Conservation (phyloP, 2,797 vertebrate species). For the Buphagus erythrorhynchus region DNA sequence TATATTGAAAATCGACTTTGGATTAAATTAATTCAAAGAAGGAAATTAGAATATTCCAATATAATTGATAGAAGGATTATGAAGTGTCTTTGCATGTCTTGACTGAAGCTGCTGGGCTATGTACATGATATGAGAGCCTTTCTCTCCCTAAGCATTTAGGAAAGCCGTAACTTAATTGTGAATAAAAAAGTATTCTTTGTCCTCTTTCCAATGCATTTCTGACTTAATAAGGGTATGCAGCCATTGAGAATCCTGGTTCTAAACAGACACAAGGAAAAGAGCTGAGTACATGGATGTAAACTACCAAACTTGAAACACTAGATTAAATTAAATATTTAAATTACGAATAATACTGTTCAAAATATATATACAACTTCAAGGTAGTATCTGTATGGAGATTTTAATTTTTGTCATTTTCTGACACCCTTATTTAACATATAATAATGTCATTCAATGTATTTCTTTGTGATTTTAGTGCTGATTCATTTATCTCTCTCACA, state of each 20-base stretch:
- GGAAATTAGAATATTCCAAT: background rate
- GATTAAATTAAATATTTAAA: background rate
- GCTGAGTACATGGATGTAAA: background rate
- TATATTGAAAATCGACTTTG: background rate
- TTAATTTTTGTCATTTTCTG: background rate
- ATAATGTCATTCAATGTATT: background rate
- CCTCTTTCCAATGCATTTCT: background rate
- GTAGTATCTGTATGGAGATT: background rate
- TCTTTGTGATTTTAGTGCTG: background rate
- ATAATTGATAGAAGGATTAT: background rate
- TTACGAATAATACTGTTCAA: background rate
- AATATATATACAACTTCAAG: background rate
- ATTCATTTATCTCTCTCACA: background rate
- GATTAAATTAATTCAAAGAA: background rate
- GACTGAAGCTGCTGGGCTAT: background rate
- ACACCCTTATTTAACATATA: background rate
- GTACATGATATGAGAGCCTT: background rate
- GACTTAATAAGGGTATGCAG: background rate
- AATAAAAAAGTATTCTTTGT: background rate
- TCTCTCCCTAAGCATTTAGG: background rate
- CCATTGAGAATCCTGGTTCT: background rate
- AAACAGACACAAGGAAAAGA: background rate
- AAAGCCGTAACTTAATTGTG: background rate
- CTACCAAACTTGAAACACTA: background rate
- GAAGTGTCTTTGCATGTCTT: background rate